Evolutionary conservation across 2,113 vertebrate genomes (phyloP).

Genomic region (Rhegmatorhina hoffmannsi): DNA sequence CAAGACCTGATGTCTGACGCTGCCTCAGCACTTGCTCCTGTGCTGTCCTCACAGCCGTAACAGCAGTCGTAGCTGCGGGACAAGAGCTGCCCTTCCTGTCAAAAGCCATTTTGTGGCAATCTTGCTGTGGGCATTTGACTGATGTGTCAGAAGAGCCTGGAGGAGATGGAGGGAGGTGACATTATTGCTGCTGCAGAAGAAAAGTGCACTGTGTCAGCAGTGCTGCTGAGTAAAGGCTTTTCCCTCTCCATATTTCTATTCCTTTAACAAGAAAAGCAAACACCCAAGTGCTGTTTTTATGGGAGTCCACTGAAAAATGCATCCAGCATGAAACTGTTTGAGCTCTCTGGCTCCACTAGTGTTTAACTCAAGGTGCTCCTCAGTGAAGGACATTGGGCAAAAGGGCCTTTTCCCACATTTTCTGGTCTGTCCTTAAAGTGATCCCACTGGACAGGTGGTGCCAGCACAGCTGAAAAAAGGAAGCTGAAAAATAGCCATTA

Average conservation of each 20-base stretch:
- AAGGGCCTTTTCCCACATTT: background rate
- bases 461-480: background rate
- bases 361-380: fast-evolving
- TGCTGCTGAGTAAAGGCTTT: background rate
- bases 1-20: background rate
- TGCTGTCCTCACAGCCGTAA: background rate
- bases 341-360: background rate
- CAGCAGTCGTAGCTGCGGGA: background rate
- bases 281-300: background rate
- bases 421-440: background rate
- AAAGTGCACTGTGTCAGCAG: background rate
- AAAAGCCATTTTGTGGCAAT: conserved; percentile 7
- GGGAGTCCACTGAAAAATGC: background rate
- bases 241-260: background rate
- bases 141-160: background rate
- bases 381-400: background rate
- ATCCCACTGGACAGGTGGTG: background rate
- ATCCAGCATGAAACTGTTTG: fast-evolving
- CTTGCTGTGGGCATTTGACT: conserved; percentile 14
- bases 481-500: background rate
- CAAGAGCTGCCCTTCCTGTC: background rate
- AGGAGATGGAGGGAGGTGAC: background rate
- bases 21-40: background rate
- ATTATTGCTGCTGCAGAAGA: background rate
- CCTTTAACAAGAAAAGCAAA: background rate